These are phyloP conservation scores for Bombyx mandarina DNA, from an alignment of 1,140 invertebrate species.

Conservation along the genomic window DNA sequence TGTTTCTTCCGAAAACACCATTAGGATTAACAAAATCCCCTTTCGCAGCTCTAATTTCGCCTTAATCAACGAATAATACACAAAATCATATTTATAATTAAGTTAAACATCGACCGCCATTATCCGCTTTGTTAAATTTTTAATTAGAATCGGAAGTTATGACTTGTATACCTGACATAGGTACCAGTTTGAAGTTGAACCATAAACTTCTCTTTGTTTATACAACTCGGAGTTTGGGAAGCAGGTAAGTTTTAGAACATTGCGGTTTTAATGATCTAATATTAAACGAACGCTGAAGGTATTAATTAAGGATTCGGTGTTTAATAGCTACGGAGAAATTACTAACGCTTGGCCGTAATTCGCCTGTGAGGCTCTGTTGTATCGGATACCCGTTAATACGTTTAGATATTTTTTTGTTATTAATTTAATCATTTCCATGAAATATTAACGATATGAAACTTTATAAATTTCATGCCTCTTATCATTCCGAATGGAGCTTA, in stretches of 20 bases:
- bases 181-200: conserved; percentile 53
- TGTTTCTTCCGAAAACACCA: too few species aligned
- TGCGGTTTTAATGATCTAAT: conserved; percentile 68
- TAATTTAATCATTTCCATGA: too few species aligned
- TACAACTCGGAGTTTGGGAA: conserved; percentile 53
- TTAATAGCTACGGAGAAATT: conserved; percentile 41
- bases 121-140: conserved; percentile 56
- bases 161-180: conserved; percentile 52
- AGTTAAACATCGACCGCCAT: conserved; percentile 27
- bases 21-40: too few species aligned
- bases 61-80: conserved; percentile 1
- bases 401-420: too few species aligned
- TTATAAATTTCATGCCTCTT: too few species aligned
- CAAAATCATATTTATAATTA: conserved; percentile 27
- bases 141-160: conserved; percentile 55
- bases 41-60: too few species aligned
- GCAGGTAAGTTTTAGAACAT: conserved; percentile 65
- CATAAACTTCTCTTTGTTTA: conserved; percentile 61
- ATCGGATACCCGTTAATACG: conserved; percentile 7
- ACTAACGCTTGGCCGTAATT: conserved; percentile 17
- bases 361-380: conserved; percentile 24
- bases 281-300: conserved; percentile 61
- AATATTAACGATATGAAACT: too few species aligned
- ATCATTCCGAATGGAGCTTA: too few species aligned
- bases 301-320: conserved; percentile 63